A percentile compares a stretch with the other conserved stretches of the same genome.
phyloP scores from a whole-genome alignment of 2,113 vertebrate species.

The Lophius piscatorius region DNA sequence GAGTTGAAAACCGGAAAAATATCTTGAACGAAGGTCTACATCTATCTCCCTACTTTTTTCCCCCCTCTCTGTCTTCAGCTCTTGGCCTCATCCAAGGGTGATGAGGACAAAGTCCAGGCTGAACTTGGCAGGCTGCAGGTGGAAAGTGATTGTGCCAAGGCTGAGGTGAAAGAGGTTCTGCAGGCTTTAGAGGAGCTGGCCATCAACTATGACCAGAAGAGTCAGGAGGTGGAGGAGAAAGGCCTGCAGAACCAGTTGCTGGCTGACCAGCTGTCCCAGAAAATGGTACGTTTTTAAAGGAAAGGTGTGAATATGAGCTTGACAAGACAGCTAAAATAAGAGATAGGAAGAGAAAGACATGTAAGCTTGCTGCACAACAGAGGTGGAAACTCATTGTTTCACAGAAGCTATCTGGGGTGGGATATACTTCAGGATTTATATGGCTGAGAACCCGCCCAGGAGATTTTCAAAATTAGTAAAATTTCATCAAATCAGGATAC shows the following conservation, averaged over 20 bases:
- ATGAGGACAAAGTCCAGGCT: slow-evolving; percentile 86
- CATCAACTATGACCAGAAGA: slow-evolving; percentile 92
- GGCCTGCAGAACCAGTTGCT: slow-evolving; percentile 88
- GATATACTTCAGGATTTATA: neutral
- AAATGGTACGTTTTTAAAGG: slow-evolving; percentile 80
- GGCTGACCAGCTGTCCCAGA: slow-evolving; percentile 89
- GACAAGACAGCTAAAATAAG: neutral
- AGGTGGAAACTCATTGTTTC: neutral
- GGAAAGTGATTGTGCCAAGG: slow-evolving; percentile 88
- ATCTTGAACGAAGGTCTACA: neutral
- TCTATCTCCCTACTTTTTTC: neutral
- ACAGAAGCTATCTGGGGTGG: neutral
- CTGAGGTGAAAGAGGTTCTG: slow-evolving; percentile 91
- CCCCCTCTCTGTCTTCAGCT: slow-evolving; percentile 69
- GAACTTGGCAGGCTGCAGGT: slow-evolving; percentile 86
- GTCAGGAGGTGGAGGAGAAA: slow-evolving; percentile 91
- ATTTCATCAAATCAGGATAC: too few relatives aligned
- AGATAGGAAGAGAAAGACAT: slow-evolving; percentile 3
- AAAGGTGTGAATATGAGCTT: neutral
- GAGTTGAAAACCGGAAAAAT: too few relatives aligned
- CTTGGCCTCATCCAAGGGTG: slow-evolving; percentile 84
- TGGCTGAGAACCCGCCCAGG: too few relatives aligned
- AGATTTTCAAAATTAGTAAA: too few relatives aligned
- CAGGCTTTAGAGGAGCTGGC: slow-evolving; percentile 92
- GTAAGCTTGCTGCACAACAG: neutral